phyloP scores from a whole-genome alignment of 2,888 invertebrate genomes.

The Eulithis testata region DNA sequence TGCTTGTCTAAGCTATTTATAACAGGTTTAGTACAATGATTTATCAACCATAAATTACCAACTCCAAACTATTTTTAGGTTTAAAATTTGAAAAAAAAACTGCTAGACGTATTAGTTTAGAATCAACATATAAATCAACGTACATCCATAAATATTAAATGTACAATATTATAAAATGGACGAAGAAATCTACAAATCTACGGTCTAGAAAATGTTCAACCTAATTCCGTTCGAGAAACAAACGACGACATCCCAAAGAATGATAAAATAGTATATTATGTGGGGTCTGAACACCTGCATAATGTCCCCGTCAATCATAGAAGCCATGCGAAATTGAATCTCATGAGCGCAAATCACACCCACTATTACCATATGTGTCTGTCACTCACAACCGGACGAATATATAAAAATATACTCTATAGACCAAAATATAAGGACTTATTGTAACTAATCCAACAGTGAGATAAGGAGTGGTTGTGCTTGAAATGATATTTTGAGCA shows the following conservation, averaged over 20 bases:
- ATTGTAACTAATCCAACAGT: constrained; percentile 1
- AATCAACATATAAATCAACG: too few relatives aligned
- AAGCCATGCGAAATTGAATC: constrained; percentile 78
- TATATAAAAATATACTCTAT: constrained; percentile 43
- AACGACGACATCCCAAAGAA: constrained; percentile 54
- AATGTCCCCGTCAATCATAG: constrained; percentile 78
- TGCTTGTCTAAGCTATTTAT: too few relatives aligned
- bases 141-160: too few relatives aligned
- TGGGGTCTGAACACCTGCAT: constrained; percentile 68
- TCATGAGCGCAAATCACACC: constrained; percentile 78
- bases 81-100: too few relatives aligned
- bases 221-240: constrained; percentile 39
- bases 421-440: constrained; percentile 37
- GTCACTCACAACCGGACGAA: constrained; percentile 32
- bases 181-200: not conserved
- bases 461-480: not conserved
- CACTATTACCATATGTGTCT: constrained; percentile 62
- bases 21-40: too few relatives aligned
- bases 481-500: too few relatives aligned
- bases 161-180: too few relatives aligned
- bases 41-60: too few relatives aligned
- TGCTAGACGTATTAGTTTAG: too few relatives aligned
- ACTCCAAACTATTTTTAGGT: too few relatives aligned
- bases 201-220: not conserved
- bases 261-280: constrained; percentile 72